These are phyloP conservation scores for Apostichopus parvimensis DNA, from an alignment of 35 echinoderm and acorn worm species.

Conservation along the genomic window DNA sequence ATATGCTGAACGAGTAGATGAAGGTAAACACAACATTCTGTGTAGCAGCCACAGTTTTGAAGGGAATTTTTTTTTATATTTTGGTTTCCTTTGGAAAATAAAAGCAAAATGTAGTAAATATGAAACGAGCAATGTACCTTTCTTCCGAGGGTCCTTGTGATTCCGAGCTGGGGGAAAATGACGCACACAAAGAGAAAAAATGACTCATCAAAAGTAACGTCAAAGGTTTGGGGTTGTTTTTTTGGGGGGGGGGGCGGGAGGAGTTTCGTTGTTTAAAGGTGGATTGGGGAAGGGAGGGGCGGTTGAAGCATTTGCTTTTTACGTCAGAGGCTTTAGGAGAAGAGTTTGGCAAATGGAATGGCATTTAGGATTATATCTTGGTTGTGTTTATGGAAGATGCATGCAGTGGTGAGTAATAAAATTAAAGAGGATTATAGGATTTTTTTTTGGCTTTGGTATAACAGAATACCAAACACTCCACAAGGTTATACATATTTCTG, in stretches of 20 bases:
- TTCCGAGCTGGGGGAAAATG: conserved; percentile 26
- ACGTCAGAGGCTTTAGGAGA: background rate
- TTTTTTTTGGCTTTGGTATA: no score
- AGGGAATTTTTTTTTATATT: background rate
- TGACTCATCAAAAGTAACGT: conserved; percentile 42
- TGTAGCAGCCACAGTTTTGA: background rate
- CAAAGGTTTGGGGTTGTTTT: background rate
- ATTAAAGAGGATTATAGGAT: no score
- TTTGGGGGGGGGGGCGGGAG: background rate
- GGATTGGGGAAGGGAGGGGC: no score
- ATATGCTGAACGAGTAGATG: no score
- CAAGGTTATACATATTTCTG: no score
- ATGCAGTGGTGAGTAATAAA: conserved; percentile 22
- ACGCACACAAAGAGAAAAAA: conserved; percentile 43
- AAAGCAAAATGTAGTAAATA: background rate
- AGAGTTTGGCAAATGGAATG: background rate
- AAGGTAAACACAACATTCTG: background rate
- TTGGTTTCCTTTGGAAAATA: background rate
- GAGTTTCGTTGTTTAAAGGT: no score
- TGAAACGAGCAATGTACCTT: conserved; percentile 54
- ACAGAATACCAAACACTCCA: no score
- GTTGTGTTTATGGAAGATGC: background rate
- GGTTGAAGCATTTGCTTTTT: background rate
- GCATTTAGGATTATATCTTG: background rate
- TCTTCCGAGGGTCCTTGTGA: conserved; percentile 44